Evolutionary conservation across 1,140 invertebrate genomes (phyloP).

Genomic region (Anastrepha obliqua): DNA sequence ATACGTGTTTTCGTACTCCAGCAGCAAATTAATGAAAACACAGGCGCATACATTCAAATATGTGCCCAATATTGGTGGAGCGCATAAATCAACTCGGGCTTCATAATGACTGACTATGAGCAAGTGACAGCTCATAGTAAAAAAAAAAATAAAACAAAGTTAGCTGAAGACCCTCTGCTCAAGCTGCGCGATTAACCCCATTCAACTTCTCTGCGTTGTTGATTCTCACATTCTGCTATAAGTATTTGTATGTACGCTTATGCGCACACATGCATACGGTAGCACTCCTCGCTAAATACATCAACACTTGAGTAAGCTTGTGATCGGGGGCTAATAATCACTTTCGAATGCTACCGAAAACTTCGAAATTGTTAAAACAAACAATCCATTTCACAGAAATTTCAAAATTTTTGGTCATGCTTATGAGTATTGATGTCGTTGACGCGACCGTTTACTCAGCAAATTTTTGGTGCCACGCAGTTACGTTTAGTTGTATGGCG

Average conservation of each 20-base stretch:
- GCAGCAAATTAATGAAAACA: not conserved
- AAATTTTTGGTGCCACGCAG: not conserved
- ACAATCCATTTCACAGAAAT: conserved; percentile 45
- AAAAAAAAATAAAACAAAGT: not conserved
- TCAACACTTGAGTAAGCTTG: not conserved
- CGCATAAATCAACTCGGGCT: not conserved
- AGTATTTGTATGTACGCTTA: not conserved
- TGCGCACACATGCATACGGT: not conserved
- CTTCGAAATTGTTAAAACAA: conserved; percentile 37
- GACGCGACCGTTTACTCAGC: conserved; percentile 8
- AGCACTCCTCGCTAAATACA: conserved; percentile 3
- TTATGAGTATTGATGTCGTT: conserved; percentile 11
- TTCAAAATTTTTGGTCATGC: conserved; percentile 9
- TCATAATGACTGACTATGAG: not conserved
- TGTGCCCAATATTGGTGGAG: not conserved
- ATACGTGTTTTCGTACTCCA: not conserved
- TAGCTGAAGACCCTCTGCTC: not conserved
- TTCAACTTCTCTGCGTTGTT: not conserved
- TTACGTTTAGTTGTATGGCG: not conserved
- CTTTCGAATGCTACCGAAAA: conserved; percentile 7
- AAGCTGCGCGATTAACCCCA: conserved; percentile 3
- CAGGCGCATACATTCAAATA: not conserved
- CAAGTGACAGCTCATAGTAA: not conserved
- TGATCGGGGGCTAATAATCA: not conserved
- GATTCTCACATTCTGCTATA: not conserved